These are phyloP conservation scores for Mormyrops attenuatus DNA, from an alignment of 2,797 vertebrate species.

Conservation along the genomic window DNA sequence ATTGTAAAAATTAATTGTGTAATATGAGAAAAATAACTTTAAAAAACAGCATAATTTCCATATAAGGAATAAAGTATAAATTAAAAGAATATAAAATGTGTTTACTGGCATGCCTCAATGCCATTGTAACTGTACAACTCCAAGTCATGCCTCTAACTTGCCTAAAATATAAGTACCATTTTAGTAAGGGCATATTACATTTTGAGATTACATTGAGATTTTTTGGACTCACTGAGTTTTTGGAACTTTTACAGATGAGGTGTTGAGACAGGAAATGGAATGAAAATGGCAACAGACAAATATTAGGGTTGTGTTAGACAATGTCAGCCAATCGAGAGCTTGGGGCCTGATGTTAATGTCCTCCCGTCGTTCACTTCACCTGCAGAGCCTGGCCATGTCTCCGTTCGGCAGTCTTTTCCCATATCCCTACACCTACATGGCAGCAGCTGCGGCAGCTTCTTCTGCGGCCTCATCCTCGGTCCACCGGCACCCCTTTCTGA, in stretches of 20 bases:
- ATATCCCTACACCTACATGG: slow-evolving; percentile 97
- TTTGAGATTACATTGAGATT: not conserved
- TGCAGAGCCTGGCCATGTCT: slow-evolving; percentile 90
- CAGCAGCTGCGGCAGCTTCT: slow-evolving; percentile 81
- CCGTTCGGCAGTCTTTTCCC: slow-evolving; percentile 90
- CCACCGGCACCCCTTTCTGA: slow-evolving; percentile 89
- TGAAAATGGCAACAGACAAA: not conserved
- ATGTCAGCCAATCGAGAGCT: not conserved
- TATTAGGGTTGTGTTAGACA: not conserved
- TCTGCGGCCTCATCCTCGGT: slow-evolving; percentile 77
- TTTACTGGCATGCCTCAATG: not conserved
- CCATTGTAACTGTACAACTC: not conserved
- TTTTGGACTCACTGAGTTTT: not conserved
- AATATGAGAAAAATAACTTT: not conserved
- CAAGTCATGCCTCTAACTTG: not conserved
- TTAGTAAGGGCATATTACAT: not conserved
- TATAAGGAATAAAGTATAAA: not conserved
- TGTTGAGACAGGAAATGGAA: not conserved
- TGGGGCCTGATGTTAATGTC: not conserved
- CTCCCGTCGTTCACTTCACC: slow-evolving; percentile 8
- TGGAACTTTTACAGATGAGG: slow-evolving; percentile 9
- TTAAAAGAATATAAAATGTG: not conserved
- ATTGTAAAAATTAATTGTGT: not conserved
- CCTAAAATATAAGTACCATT: not conserved
- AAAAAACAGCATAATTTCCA: not conserved